These are phyloP conservation scores for Pseudachorutes palmiensis DNA, from an alignment of 1,140 invertebrate species.

Conservation along the genomic window DNA sequence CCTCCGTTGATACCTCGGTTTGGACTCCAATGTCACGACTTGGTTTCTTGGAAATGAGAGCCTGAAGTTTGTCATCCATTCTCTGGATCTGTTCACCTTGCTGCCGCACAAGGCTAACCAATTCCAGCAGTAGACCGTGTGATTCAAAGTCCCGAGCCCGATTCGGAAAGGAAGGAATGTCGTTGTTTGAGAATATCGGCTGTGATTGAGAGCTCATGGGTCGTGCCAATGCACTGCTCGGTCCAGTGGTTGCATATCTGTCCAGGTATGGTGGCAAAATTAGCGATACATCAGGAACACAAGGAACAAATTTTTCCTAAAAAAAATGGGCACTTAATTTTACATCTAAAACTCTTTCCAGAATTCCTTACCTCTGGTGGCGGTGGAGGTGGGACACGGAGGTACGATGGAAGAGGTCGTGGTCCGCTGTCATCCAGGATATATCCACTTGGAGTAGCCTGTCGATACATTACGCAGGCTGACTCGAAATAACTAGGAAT, in stretches of 20 bases:
- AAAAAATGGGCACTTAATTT: neutral
- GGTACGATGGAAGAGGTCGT: neutral
- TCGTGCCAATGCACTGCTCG: neutral
- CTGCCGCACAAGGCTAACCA: neutral
- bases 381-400: neutral
- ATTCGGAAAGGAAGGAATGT: neutral
- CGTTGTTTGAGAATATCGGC: neutral
- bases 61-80: neutral
- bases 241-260: neutral
- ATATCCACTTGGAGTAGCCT: neutral
- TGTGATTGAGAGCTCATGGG: neutral
- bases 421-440: slow-evolving; percentile 2
- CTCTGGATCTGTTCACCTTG: neutral
- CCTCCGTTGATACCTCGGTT: neutral
- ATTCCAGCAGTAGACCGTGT: neutral
- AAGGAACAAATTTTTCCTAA: neutral
- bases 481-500: too few relatives aligned
- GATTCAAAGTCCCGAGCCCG: neutral
- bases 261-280: neutral
- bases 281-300: neutral
- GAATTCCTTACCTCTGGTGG: neutral
- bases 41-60: neutral
- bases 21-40: neutral
- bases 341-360: neutral
- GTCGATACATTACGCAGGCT: neutral